Base-by-base conservation (phyloP, 2,113 vertebrate genomes). In the Pterocles gutturalis region DNA sequence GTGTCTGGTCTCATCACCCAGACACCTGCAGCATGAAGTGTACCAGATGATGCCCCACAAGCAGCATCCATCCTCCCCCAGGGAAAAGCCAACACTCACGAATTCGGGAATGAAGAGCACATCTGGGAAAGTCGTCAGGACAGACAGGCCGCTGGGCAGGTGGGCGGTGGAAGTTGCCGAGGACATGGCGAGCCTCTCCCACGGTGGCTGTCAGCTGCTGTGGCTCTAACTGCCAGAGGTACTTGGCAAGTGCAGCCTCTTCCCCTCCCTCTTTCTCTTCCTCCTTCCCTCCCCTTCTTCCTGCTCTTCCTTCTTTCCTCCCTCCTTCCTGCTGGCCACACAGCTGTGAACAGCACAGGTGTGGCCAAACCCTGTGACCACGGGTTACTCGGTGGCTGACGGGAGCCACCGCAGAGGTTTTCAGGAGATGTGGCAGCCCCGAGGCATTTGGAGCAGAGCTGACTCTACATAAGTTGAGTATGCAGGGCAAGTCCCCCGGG, bases 51-150 rank as follows among this genome's bases (percentile, higher is more conserved):
- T 7, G 28, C 25, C 85, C 49, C 9, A 1, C 26, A 18, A 28
- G 60, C 81, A 70, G 22, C 22, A 15, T 3, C 26, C 1, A 11
- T 87, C 69, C 46, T 58, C 51, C 78, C 53, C 25, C 25, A 6
- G 20, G 20, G 34, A 67, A 17, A 76, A 69, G 11, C 2, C 31
- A 55, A 19, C 58, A 97, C 96, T 97, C 91, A 97, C 96, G 1
- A 96, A 57, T 86, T 97, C 96, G 10, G 96, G 96, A 45, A 97
- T 70, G 71, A 97, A 83, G 71, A 97, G 94, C n/a, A 89, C 94
- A 86, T 97, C 96, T 49, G 96, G 96, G 60, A 97, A 90, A 17
- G 93, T 95, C 0, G 9, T 81, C 49, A 97, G 85, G 28, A 96
- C 93, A 0, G n/a, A 28, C 83, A 97, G 55, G 76, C 96, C 94